Evolutionary conservation across 2,113 vertebrate genomes (phyloP).

Genomic region (Anser brachyrhynchus): DNA sequence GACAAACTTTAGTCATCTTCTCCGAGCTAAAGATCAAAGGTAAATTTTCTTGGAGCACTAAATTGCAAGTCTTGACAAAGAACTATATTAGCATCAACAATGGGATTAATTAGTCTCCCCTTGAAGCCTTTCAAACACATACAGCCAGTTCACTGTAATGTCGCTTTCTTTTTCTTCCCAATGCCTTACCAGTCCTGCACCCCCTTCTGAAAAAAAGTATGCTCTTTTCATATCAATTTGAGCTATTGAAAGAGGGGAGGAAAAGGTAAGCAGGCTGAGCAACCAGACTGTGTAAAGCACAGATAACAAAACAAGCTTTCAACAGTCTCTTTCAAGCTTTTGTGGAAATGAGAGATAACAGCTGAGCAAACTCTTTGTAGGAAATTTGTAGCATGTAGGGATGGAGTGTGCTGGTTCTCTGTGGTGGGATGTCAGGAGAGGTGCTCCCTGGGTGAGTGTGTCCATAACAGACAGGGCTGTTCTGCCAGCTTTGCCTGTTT

Average conservation of each 20-base stretch:
- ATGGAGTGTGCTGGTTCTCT: not conserved
- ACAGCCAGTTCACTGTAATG: not conserved
- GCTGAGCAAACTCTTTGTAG: not conserved
- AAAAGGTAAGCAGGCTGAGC: constrained; percentile 14
- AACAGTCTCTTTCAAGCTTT: constrained; percentile 29
- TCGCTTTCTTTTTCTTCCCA: not conserved
- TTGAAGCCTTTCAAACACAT: constrained; percentile 41
- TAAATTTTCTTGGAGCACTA: constrained; percentile 64
- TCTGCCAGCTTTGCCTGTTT: not conserved
- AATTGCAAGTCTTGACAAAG: constrained; percentile 50
- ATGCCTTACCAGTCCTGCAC: not conserved
- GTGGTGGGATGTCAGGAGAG: not conserved
- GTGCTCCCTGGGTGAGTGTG: not conserved
- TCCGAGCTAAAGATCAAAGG: constrained; percentile 71
- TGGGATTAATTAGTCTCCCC: constrained; percentile 74
- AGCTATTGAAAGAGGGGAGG: not conserved
- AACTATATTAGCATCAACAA: constrained; percentile 72
- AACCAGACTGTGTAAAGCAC: constrained; percentile 31
- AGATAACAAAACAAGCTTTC: constrained; percentile 58
- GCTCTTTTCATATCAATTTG: not conserved
- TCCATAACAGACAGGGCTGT: not conserved
- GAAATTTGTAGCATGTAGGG: not conserved
- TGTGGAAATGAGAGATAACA: constrained; percentile 60
- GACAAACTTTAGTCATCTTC: constrained; percentile 14
- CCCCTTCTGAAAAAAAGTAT: not conserved